A percentile compares a stretch with the other conserved stretches of the same genome.
Evolutionary conservation across 2,888 invertebrate species (phyloP).

Genomic region (Pristionchus entomophagus): DNA sequence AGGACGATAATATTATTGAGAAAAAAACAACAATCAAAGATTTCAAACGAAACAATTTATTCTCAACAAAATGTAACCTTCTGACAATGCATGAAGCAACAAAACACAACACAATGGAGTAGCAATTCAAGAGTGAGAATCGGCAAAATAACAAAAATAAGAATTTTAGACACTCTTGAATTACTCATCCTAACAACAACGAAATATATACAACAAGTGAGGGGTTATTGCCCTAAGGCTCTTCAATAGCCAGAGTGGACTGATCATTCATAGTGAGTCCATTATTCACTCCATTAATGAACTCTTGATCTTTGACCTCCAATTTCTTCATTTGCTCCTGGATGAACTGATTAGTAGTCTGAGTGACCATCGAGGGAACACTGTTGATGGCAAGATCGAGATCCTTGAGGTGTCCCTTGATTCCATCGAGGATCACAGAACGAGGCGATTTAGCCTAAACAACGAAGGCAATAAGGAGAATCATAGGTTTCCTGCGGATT

Average conservation of each 20-base stretch:
- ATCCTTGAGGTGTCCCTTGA: not conserved
- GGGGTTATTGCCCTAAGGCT: not conserved
- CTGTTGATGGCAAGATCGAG: not conserved
- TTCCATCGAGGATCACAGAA: not conserved
- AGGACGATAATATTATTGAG: not conserved
- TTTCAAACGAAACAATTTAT: not conserved
- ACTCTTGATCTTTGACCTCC: not conserved
- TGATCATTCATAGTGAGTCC: not conserved
- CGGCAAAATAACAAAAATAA: not conserved
- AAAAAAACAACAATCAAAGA: not conserved
- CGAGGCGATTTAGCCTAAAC: not conserved
- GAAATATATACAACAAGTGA: not conserved
- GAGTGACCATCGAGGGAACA: not conserved
- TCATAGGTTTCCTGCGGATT: too few species aligned
- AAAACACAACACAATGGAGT: not conserved
- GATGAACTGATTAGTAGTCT: not conserved
- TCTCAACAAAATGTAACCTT: not conserved
- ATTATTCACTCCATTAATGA: not conserved
- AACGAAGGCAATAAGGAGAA: not conserved
- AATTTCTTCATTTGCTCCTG: not conserved
- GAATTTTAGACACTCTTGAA: not conserved
- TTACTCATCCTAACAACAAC: not conserved
- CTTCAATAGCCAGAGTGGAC: not conserved
- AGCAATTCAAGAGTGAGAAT: not conserved
- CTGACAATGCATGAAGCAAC: slow-evolving; percentile 1